Conservation (phyloP, 2,113 vertebrate genomes). For the Ochotona princeps region DNA sequence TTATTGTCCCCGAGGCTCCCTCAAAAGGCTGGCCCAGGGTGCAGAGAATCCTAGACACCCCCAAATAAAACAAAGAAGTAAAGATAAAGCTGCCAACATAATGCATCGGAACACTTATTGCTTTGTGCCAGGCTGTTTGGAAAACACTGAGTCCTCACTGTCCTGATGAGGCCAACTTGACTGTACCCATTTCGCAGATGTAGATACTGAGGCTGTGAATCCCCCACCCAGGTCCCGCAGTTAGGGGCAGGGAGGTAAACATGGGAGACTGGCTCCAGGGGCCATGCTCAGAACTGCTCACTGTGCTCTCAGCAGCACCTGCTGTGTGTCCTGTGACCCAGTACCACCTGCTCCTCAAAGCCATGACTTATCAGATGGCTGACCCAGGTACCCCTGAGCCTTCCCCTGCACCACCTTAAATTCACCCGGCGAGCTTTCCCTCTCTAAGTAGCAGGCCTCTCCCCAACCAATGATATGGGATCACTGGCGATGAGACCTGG, state of each 20-base stretch:
- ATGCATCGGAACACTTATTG: not conserved
- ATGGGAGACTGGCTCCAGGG: not conserved
- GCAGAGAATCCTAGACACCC: not conserved
- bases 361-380: too few relatives aligned
- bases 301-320: too few relatives aligned
- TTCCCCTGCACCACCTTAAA: not conserved
- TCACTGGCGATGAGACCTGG: not conserved
- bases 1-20: too few relatives aligned
- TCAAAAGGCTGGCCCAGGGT: not conserved
- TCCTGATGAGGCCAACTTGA: not conserved
- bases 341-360: not conserved
- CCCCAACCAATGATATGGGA: not conserved
- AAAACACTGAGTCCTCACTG: not conserved
- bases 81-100: not conserved
- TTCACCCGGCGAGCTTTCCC: not conserved
- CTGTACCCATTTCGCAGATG: not conserved
- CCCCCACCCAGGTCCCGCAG: not conserved
- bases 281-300: not conserved
- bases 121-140: not conserved
- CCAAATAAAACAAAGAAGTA: not conserved
- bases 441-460: too few relatives aligned
- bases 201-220: not conserved
- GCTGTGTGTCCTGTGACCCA: too few relatives aligned
- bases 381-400: too few relatives aligned
- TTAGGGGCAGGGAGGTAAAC: not conserved